These are phyloP conservation scores for Pelochelys cantorii DNA, from an alignment of 2,797 vertebrate genomes.

Conservation along the genomic window DNA sequence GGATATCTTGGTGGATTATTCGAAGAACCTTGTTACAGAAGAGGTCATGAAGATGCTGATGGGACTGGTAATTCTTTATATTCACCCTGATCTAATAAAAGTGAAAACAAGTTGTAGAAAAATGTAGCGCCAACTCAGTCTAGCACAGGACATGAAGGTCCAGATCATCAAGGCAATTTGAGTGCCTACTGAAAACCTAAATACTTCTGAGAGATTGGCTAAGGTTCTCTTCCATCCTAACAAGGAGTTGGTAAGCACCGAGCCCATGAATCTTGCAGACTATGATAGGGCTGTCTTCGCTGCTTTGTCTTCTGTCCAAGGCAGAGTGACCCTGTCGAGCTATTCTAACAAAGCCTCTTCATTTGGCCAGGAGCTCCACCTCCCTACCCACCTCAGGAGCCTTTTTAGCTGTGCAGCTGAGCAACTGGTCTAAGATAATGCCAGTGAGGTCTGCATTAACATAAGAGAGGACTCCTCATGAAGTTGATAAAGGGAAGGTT, in stretches of 20 bases:
- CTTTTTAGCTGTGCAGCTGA: background rate
- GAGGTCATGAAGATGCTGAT: constrained; percentile 92
- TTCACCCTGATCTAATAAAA: background rate
- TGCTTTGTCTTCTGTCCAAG: background rate
- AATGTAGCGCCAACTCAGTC: background rate
- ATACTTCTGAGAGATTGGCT: background rate
- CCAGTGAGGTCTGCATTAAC: background rate
- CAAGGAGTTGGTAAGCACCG: background rate
- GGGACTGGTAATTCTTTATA: constrained; percentile 86
- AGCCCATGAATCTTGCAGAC: background rate
- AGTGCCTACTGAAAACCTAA: no score
- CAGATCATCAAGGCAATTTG: no score
- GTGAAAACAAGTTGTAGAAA: background rate
- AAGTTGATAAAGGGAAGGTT: background rate
- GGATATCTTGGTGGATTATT: constrained; percentile 95
- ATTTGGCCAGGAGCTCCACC: background rate
- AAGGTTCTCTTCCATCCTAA: background rate
- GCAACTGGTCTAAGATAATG: background rate
- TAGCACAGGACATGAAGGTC: background rate
- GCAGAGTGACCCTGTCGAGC: background rate
- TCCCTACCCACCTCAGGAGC: background rate
- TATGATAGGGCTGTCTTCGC: background rate
- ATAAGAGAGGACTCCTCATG: background rate
- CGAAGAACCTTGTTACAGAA: constrained; percentile 95
- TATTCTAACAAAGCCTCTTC: background rate